Base-by-base conservation (phyloP, 2,888 invertebrate species). In the Opisthograptis luteolata region DNA sequence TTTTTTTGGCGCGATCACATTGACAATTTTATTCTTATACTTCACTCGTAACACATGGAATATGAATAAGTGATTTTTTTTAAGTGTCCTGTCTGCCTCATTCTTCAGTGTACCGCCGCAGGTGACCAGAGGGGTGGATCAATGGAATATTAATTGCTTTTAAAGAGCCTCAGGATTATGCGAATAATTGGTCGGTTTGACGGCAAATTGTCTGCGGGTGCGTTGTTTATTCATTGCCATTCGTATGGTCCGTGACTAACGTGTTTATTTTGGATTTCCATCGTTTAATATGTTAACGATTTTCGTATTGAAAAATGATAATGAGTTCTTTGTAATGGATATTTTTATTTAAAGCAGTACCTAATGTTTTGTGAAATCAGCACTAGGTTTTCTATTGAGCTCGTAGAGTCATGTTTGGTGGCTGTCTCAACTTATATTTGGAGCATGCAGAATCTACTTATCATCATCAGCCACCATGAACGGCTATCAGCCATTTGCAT, bases 151-250 rank as follows among this genome's bases (percentile, higher is more conserved):
- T 65, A 65, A 65, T 65, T 65, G 63, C 55, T 65, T 65, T 62
- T 59, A 62, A 62, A 62, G 59, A 62, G 62, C 65, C 65, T 56
- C 54, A 55, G 81, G 84, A 84, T 86, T 84, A 82, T 79, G 65
- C 61, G 81, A 76, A 79, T 81, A 80, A 86, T 84, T 84, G 82
- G 75, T 67, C 64, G 65, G 72, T 62, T 63, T 70, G 73, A 67
- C 66, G 70, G 66, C 53, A 61, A 64, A 55, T 59, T 53, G 64
- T 66, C 61, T 68, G 70, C 68, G 67, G 32, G 45, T 44, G 32
- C 51, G 56, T 55, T 62, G 55, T 62, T 59, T 62, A 59, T 62
- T 62, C 59, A 62, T 53, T 49, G 53, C 36, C 55, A 15, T 43
- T 44, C 42, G 47, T 30, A 41, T 47, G 10, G 22, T 22, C 28